Evolutionary conservation across 2,888 invertebrate species (phyloP), one percentile per base, ranked within the genome.

Genomic region (Lycaena phlaeas): DNA sequence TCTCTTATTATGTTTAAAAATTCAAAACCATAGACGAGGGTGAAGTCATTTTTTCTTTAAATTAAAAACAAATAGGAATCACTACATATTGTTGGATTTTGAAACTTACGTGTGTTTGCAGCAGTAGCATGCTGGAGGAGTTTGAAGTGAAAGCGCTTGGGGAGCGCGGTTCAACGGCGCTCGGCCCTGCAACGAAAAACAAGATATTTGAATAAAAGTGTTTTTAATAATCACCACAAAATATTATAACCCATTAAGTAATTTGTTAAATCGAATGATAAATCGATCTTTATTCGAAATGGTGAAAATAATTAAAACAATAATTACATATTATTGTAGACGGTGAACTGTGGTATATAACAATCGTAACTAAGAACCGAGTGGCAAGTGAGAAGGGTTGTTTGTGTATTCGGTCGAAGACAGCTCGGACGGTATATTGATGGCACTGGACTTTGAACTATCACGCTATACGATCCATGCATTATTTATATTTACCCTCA

Each of bases 71-170:
- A 15, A 14, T 11, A n/a, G 1, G 9, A 14, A 4, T 10, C 14
- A 29, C 14, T 4, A 30, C 4, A 15, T 29, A 14, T 14, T 11
- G 30, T n/a, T 11, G n/a, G 12, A 11, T 17, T 10, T 31, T 3
- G n/a, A 28, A 38, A 77, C 88, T 88, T 74, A 94, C 94, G 89
- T 94, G 94, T 86, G 94, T 93, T 86, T 94, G 94, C 88, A 95
- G 89, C 81, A 95, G 92, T 88, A 95, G 93, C 94, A 95, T 95
- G 89, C 94, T 94, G 92, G 94, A 86, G 68, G 87, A 84, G 70
- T 84, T 87, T 62, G 87, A 72, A 67, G 86, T 59, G 56, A 72
- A 81, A 59, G 85, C 76, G 85, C 85, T 72, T 86, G 87, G 84
- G 74, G 82, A 82, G 78, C 85, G 85, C 77, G 82, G 76, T 68